Conservation (phyloP, 2,888 invertebrate genomes). For the Drosophila monieri region DNA sequence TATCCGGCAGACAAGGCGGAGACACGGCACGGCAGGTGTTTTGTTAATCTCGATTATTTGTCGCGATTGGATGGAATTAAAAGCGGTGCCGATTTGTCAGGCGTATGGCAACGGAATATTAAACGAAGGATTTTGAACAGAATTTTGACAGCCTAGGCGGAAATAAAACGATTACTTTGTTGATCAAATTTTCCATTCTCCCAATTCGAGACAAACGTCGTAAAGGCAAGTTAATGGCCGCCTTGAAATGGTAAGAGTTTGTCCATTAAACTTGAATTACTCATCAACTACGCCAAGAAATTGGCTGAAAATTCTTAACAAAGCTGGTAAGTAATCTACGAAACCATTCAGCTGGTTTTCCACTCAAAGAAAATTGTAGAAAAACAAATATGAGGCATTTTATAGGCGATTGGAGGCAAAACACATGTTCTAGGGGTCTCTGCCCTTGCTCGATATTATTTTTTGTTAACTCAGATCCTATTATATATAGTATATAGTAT, state of each 20-base stretch:
- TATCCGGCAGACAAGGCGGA: not conserved
- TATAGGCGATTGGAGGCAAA: not conserved
- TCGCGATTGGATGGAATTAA: not conserved
- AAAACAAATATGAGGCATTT: not conserved
- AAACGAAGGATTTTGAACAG: conserved; percentile 32
- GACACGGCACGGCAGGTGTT: not conserved
- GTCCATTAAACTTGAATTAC: too few relatives aligned
- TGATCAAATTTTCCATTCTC: not conserved
- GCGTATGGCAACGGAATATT: conserved; percentile 16
- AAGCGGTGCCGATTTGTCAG: not conserved
- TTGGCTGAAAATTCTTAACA: not conserved
- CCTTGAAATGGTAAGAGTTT: not conserved
- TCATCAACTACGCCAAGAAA: not conserved
- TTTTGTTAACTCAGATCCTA: not conserved
- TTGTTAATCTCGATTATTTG: not conserved
- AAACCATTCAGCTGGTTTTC: not conserved
- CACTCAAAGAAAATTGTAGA: not conserved
- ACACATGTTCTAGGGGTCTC: conserved; percentile 12
- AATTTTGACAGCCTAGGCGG: conserved; percentile 32
- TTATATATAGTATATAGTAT: conserved; percentile 2
- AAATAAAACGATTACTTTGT: not conserved
- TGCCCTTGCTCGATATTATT: conserved; percentile 30
- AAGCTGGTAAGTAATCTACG: not conserved
- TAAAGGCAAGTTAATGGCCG: not conserved
- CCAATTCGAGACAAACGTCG: not conserved